These are phyloP conservation scores for Pachymerium ferrugineum DNA, from an alignment of 2,888 invertebrate genomes.

Conservation along the genomic window DNA sequence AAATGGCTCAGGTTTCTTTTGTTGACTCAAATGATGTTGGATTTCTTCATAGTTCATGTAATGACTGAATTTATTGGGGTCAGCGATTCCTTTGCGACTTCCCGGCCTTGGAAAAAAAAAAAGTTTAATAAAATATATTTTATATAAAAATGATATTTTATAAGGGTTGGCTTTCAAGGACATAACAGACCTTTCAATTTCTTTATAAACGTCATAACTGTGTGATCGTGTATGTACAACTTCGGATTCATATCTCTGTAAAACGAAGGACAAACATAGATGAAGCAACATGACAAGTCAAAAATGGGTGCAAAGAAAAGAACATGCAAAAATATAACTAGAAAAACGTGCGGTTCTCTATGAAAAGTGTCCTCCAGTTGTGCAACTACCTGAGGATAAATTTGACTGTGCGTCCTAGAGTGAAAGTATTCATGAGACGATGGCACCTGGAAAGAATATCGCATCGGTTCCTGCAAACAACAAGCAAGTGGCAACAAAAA, in stretches of 20 bases:
- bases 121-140: not conserved
- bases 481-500: no score
- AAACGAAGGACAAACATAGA: not conserved
- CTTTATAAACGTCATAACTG: constrained; percentile 39
- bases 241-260: constrained; percentile 34
- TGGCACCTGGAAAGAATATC: not conserved
- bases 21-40: constrained; percentile 61
- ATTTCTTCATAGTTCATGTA: constrained; percentile 82
- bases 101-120: constrained; percentile 48
- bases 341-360: not conserved
- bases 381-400: constrained; percentile 25
- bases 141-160: not conserved
- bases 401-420: constrained; percentile 12
- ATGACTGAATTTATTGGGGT: constrained; percentile 58
- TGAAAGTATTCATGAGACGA: not conserved
- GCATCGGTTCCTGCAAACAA: not conserved
- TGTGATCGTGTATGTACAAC: constrained; percentile 41
- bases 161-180: no score
- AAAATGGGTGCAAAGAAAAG: not conserved
- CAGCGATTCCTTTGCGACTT: constrained; percentile 54
- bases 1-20: constrained; percentile 60
- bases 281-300: not conserved
- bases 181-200: constrained; percentile 35
- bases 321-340: no score
- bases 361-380: not conserved